These are phyloP conservation scores for Aphyosemion australe DNA, from an alignment of 2,113 vertebrate genomes.

Conservation along the genomic window DNA sequence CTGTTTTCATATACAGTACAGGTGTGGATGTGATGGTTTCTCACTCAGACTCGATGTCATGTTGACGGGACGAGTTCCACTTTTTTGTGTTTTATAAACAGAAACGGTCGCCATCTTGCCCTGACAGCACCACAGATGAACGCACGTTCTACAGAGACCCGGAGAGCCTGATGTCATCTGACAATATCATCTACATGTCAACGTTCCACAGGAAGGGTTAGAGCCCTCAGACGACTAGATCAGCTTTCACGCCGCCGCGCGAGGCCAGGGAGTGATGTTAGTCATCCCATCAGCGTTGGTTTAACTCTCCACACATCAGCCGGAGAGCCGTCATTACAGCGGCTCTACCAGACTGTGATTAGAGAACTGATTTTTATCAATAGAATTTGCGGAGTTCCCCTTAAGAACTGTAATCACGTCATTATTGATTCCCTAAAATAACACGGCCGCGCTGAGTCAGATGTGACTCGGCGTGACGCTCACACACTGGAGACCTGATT, in stretches of 20 bases:
- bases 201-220: not conserved
- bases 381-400: not conserved
- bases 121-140: not conserved
- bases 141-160: not conserved
- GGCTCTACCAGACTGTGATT: not conserved
- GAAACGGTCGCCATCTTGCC: not conserved
- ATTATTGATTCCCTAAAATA: constrained; percentile 1
- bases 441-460: not conserved
- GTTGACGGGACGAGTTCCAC: not conserved
- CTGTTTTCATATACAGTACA: not conserved
- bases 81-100: not conserved
- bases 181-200: not conserved
- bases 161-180: not conserved
- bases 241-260: not conserved
- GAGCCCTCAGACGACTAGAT: not conserved
- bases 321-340: constrained; percentile 11
- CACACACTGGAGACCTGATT: constrained; percentile 6
- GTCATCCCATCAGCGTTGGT: not conserved
- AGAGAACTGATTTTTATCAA: not conserved
- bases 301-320: not conserved
- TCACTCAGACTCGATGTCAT: not conserved
- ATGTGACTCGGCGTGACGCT: constrained; percentile 5
- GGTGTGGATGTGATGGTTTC: not conserved
- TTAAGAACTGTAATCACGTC: constrained; percentile 13
- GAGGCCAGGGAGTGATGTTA: not conserved